phyloP scores from a whole-genome alignment of 2,113 vertebrate genomes.

The Pseudopodoces humilis region DNA sequence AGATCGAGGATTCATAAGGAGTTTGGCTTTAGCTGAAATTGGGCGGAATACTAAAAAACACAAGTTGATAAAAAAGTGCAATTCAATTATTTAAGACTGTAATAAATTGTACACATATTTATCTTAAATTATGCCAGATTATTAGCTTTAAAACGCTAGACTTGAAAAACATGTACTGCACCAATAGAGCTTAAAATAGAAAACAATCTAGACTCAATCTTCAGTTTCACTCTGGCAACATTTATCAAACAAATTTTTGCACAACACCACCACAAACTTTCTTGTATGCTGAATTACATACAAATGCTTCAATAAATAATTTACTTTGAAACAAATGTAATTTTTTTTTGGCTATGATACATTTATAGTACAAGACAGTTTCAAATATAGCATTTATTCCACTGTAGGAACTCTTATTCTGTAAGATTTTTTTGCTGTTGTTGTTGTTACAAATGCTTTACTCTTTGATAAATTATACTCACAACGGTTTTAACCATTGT shows the following conservation, averaged over 20 bases:
- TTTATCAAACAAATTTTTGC: neutral
- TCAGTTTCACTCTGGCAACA: neutral
- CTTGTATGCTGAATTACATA: neutral
- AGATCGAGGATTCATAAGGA: constrained; percentile 94
- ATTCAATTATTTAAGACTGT: neutral
- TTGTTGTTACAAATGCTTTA: neutral
- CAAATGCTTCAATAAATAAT: neutral
- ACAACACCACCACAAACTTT: neutral
- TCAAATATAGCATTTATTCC: neutral
- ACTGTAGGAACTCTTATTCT: neutral
- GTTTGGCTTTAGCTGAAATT: constrained; percentile 91
- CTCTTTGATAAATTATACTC: neutral
- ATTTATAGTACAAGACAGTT: neutral
- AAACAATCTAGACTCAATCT: neutral
- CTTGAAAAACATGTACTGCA: neutral
- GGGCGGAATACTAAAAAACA: constrained; percentile 89
- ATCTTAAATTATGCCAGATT: neutral
- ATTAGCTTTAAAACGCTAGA: neutral
- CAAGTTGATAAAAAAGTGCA: neutral
- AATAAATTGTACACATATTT: neutral
- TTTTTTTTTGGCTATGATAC: neutral
- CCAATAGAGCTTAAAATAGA: neutral
- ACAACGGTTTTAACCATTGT: neutral
- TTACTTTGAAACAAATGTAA: neutral
- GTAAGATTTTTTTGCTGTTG: neutral